These are phyloP conservation scores for Nasonovia ribisnigri DNA, from an alignment of 2,888 invertebrate genomes.

Conservation along the genomic window DNA sequence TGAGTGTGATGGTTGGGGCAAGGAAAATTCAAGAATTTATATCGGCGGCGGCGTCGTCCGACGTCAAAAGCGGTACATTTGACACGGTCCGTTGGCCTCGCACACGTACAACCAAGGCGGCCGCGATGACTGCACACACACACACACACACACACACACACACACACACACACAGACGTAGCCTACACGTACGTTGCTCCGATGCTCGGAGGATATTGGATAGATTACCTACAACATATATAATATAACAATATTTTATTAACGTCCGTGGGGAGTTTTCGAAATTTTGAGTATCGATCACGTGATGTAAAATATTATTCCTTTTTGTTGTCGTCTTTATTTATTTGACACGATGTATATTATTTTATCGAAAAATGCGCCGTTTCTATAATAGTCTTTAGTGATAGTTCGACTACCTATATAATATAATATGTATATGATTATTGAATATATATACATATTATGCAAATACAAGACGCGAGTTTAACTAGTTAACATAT, in stretches of 20 bases:
- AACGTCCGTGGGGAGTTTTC: neutral
- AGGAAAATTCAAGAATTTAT: constrained; percentile 64
- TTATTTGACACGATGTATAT: neutral
- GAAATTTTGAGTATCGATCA: neutral
- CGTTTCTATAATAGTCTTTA: neutral
- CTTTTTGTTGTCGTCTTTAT: neutral
- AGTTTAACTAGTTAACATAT: neutral
- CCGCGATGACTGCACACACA: constrained; percentile 9
- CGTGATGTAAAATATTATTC: constrained; percentile 5
- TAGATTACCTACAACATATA: neutral
- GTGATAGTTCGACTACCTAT: neutral
- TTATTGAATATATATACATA: neutral
- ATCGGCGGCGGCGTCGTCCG: constrained; percentile 54
- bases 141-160: neutral
- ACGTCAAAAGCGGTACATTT: constrained; percentile 64
- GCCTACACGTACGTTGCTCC: neutral
- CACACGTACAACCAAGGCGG: constrained; percentile 26
- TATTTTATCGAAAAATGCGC: neutral
- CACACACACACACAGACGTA: neutral
- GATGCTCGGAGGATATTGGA: neutral
- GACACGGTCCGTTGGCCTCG: constrained; percentile 65
- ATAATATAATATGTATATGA: neutral
- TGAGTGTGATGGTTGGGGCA: neutral
- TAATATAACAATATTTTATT: constrained; percentile 12
- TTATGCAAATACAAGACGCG: neutral